Evolutionary conservation across 2,797 vertebrate species (phyloP).

Genomic region (Rhynchonycteris naso): DNA sequence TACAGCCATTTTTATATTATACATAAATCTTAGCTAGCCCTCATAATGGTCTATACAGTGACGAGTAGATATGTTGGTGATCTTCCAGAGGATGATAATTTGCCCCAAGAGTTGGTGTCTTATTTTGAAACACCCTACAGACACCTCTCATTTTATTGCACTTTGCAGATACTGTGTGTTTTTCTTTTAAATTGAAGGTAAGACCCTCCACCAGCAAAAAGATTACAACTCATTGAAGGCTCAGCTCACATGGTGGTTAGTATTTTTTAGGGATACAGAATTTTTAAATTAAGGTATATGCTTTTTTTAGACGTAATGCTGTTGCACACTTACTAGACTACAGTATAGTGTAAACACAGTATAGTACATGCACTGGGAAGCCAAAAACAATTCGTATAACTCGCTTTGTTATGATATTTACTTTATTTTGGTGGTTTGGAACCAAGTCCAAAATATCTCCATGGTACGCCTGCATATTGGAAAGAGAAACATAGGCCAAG

Average conservation of each 20-base stretch:
- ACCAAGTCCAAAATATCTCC: background rate
- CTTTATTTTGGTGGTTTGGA: background rate
- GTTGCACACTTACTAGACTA: background rate
- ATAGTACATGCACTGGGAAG: background rate
- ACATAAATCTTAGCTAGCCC: background rate
- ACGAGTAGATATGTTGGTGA: background rate
- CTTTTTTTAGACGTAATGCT: background rate
- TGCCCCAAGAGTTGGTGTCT: background rate
- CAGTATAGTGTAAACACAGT: background rate
- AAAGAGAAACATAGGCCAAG: background rate
- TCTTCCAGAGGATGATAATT: background rate
- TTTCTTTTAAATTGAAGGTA: background rate
- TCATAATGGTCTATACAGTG: background rate
- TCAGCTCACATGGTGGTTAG: background rate
- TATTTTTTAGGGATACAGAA: background rate
- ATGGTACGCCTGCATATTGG: background rate
- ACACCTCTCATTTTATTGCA: background rate
- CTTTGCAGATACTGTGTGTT: background rate
- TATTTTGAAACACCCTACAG: background rate
- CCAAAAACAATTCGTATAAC: background rate
- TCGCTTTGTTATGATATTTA: background rate
- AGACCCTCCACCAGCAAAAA: background rate
- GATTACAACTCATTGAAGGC: background rate
- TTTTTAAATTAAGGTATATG: background rate
- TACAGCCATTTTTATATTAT: background rate